phyloP scores from a whole-genome alignment of 1,140 invertebrate genomes.

The Zaprionus nigranus region DNA sequence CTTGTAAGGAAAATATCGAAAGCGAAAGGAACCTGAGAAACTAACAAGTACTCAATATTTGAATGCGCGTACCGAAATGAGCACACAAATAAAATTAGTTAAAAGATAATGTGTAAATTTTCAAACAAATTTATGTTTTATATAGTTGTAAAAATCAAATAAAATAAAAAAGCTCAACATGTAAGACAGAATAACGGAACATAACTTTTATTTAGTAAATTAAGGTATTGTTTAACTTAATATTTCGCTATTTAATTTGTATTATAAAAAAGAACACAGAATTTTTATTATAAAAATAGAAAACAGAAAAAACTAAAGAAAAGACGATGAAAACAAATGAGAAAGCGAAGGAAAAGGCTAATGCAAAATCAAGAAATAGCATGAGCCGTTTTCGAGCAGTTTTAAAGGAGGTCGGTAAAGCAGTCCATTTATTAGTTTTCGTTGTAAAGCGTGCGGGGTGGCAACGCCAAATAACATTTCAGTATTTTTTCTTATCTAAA shows the following conservation, averaged over 20 bases:
- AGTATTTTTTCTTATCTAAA: neutral
- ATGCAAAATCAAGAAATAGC: too few species aligned
- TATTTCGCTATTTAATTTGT: too few species aligned
- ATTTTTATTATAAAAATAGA: too few species aligned
- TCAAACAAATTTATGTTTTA: conserved; percentile 65
- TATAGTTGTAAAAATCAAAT: conserved; percentile 67
- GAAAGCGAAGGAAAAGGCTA: too few species aligned
- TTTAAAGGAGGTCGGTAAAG: too few species aligned
- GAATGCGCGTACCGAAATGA: conserved; percentile 51
- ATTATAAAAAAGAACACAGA: too few species aligned
- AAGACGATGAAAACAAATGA: too few species aligned
- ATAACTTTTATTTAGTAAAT: neutral
- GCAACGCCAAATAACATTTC: neutral
- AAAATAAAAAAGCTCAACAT: conserved; percentile 72
- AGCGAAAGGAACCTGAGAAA: conserved; percentile 10
- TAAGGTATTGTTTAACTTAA: too few species aligned
- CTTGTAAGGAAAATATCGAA: conserved; percentile 32
- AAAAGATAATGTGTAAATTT: conserved; percentile 68
- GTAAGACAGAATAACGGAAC: neutral
- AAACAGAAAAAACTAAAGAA: too few species aligned
- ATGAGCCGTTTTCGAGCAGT: too few species aligned
- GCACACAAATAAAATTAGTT: conserved; percentile 70
- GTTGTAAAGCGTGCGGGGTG: neutral
- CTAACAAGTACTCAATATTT: conserved; percentile 58
- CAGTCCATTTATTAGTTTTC: too few species aligned